Conservation (phyloP, 35 echinoderm and acorn worm genomes). For the Acanthaster planci region DNA sequence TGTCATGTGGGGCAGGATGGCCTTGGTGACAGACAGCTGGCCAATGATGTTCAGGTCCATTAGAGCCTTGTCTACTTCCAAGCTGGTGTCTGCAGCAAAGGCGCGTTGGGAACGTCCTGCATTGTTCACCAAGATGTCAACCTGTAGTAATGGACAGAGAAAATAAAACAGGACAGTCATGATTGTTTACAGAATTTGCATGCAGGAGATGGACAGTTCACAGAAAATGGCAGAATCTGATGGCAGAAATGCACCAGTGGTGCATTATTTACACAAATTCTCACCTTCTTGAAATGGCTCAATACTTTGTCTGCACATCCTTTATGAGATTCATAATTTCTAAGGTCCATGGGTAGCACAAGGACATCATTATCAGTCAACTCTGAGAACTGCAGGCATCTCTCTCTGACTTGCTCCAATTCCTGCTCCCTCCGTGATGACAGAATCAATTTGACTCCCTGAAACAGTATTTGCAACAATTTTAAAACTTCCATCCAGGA, state of each 20-base stretch:
- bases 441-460: slow-evolving; percentile 85
- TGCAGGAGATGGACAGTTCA: background rate
- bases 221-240: background rate
- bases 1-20: slow-evolving; percentile 77
- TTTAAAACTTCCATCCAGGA: background rate
- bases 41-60: slow-evolving; percentile 79
- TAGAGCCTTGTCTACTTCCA: slow-evolving; percentile 68
- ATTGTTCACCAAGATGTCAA: slow-evolving; percentile 92
- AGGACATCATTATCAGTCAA: slow-evolving; percentile 56
- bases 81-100: slow-evolving; percentile 35
- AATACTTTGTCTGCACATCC: slow-evolving; percentile 41
- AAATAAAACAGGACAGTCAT: slow-evolving; percentile 16
- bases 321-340: slow-evolving; percentile 69
- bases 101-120: slow-evolving; percentile 75
- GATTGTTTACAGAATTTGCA: background rate
- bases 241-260: background rate
- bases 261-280: background rate
- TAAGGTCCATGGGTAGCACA: slow-evolving; percentile 66
- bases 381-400: slow-evolving; percentile 43
- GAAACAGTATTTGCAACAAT: background rate
- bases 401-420: slow-evolving; percentile 62
- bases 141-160: slow-evolving; percentile 35
- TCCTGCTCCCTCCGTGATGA: slow-evolving; percentile 76
- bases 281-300: slow-evolving; percentile 66
- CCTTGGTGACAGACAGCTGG: slow-evolving; percentile 74